Evolutionary conservation across 2,888 invertebrate genomes (phyloP).

Genomic region (Brachypterus glaber): DNA sequence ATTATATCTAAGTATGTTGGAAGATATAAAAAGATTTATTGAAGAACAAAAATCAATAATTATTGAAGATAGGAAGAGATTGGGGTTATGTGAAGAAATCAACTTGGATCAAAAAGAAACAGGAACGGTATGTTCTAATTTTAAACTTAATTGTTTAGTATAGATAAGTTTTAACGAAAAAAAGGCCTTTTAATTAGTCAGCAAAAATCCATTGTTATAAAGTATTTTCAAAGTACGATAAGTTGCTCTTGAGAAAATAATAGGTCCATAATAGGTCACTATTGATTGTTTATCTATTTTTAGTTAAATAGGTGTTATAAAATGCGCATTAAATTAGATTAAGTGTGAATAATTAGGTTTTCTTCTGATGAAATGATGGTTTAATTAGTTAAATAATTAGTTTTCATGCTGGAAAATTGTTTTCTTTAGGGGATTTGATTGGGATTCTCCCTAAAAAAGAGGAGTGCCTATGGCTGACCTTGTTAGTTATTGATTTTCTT

Average conservation of each 20-base stretch:
- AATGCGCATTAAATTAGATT: too few species aligned
- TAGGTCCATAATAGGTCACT: conserved; percentile 12
- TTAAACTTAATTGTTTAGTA: too few species aligned
- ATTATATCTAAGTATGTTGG: conserved; percentile 22
- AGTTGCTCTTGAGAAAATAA: too few species aligned
- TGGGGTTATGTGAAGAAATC: conserved; percentile 19
- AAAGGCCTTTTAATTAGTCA: not conserved
- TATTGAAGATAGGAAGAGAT: conserved; percentile 26
- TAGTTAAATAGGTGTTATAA: too few species aligned
- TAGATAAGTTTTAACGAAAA: not conserved
- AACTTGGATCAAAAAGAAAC: not conserved
- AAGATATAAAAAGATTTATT: conserved; percentile 25
- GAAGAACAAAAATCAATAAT: conserved; percentile 25
- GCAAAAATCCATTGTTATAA: not conserved
- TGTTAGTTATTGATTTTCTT: conserved; percentile 34
- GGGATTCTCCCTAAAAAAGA: conserved; percentile 16
- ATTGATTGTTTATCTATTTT: too few species aligned
- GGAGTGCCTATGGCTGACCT: conserved; percentile 30
- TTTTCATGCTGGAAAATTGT: not conserved
- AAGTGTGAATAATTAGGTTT: too few species aligned
- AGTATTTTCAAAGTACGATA: too few species aligned
- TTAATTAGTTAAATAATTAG: not conserved
- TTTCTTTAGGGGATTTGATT: not conserved
- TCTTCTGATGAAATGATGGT: too few species aligned
- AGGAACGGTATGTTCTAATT: too few species aligned